phyloP scores from a whole-genome alignment of 2,113 vertebrate species.

The Malurus alboscapulatus region DNA sequence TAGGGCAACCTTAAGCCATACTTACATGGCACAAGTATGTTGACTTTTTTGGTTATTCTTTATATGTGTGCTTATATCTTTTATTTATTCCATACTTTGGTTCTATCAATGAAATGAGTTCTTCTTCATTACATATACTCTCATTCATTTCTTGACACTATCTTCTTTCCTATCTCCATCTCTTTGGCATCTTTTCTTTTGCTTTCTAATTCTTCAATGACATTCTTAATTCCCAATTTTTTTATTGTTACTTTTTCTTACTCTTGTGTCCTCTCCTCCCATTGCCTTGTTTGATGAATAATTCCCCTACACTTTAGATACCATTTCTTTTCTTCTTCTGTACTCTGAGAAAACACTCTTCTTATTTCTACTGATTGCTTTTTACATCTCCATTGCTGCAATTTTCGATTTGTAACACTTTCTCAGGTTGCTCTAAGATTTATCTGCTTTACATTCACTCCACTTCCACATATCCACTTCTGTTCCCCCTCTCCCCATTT shows the following conservation, averaged over 20 bases:
- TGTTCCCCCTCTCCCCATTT: neutral
- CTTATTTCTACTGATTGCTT: neutral
- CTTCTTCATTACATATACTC: neutral
- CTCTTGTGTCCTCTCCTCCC: rapidly evolving
- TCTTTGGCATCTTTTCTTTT: neutral
- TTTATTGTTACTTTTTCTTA: neutral
- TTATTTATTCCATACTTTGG: neutral
- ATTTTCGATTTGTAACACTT: neutral
- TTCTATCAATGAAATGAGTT: neutral
- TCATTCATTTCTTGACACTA: neutral
- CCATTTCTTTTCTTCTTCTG: neutral
- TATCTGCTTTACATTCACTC: neutral
- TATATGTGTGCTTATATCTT: neutral
- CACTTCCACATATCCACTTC: neutral
- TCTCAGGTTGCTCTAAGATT: neutral
- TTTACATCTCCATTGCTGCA: neutral
- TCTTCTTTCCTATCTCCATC: neutral
- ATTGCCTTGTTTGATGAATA: rapidly evolving
- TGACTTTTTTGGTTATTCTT: neutral
- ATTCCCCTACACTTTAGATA: neutral
- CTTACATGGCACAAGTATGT: neutral
- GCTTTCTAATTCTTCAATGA: neutral
- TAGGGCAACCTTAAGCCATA: neutral
- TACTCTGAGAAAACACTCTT: neutral
- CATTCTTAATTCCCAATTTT: neutral